These are phyloP conservation scores for Fulica atra DNA, from an alignment of 2,113 vertebrate species.

Conservation along the genomic window DNA sequence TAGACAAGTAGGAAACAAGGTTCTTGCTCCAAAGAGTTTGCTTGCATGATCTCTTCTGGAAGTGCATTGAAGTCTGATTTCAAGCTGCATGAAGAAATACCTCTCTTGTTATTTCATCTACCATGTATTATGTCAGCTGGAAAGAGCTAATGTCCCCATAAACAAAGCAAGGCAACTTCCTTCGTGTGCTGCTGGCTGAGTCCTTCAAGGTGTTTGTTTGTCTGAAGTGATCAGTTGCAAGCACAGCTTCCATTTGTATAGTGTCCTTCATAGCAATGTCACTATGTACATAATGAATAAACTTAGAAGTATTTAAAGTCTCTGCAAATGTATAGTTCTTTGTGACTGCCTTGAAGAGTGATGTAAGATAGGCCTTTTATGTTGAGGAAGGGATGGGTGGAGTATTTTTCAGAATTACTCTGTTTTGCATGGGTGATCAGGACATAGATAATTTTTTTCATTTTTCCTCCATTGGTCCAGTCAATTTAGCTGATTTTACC, in stretches of 20 bases:
- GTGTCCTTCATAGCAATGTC: slow-evolving; percentile 24
- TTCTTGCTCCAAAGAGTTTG: not conserved
- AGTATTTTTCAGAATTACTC: not conserved
- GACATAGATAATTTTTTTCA: not conserved
- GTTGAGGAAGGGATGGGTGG: not conserved
- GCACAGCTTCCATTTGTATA: slow-evolving; percentile 1
- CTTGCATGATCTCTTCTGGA: not conserved
- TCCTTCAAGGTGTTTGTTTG: slow-evolving; percentile 19
- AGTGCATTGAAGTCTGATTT: not conserved
- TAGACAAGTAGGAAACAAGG: not conserved
- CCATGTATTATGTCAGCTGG: not conserved
- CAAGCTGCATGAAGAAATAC: not conserved
- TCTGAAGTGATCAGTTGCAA: slow-evolving; percentile 4
- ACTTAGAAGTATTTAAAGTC: not conserved
- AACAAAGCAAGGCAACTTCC: not conserved
- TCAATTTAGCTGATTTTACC: not conserved
- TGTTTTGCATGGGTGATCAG: not conserved
- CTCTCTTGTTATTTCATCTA: not conserved
- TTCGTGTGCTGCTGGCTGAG: not conserved
- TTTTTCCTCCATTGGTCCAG: not conserved
- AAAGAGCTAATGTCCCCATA: not conserved
- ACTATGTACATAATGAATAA: not conserved
- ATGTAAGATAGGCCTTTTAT: not conserved
- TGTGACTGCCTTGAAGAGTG: not conserved
- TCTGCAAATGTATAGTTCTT: not conserved